Percentiles rank a stretch among this genome's conserved stretches.
Evolutionary conservation across 2,888 invertebrate genomes (phyloP).

Genomic region (Zonitis immaculata): DNA sequence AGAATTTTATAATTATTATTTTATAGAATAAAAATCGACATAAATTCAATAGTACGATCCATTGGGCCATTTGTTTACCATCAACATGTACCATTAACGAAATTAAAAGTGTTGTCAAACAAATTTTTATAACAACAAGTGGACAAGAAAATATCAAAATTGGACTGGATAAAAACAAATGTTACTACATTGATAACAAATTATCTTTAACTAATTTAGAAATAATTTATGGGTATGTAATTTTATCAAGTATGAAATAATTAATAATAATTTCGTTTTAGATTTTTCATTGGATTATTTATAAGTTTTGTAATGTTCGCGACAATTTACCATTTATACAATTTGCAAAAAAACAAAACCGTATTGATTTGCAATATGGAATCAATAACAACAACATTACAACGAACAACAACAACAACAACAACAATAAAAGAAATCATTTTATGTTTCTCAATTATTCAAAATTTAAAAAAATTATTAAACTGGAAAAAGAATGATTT

Average conservation of each 20-base stretch:
- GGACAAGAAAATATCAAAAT: conserved; percentile 30
- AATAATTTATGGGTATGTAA: conserved; percentile 48
- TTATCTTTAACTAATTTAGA: conserved; percentile 42
- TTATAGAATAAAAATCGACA: conserved; percentile 26
- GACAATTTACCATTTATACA: conserved; percentile 33
- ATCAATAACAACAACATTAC: conserved; percentile 17
- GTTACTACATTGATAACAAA: conserved; percentile 29
- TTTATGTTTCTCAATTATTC: conserved; percentile 57
- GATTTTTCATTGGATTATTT: conserved; percentile 32
- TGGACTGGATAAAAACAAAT: conserved; percentile 28
- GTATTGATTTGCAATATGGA: conserved; percentile 26
- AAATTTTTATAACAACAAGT: conserved; percentile 32
- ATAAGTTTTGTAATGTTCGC: conserved; percentile 32
- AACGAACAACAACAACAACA: conserved; percentile 17
- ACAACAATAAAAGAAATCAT: conserved; percentile 31
- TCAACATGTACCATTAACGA: conserved; percentile 54
- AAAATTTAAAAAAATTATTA: conserved; percentile 57
- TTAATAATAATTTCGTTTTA: conserved; percentile 24
- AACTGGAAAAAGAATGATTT: conserved; percentile 55
- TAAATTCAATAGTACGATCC: conserved; percentile 42
- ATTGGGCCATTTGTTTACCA: conserved; percentile 64
- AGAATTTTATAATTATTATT: conserved; percentile 5
- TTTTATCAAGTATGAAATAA: not conserved
- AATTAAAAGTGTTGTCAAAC: conserved; percentile 51
- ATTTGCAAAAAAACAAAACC: conserved; percentile 27